These are phyloP conservation scores for Mormoops blainvillei DNA, from an alignment of 2,113 vertebrate species.

Conservation along the genomic window DNA sequence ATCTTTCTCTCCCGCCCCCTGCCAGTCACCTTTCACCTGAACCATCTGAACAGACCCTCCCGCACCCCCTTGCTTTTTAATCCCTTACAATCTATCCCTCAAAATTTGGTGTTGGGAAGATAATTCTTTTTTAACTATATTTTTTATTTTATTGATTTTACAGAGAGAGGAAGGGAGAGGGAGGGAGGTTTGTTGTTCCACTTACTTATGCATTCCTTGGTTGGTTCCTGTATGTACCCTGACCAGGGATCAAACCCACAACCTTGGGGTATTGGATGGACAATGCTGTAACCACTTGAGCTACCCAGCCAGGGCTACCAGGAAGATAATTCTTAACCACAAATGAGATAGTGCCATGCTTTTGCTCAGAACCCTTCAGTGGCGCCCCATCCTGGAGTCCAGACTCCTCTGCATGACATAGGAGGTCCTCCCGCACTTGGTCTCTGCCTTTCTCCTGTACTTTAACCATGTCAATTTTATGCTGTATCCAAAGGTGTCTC, in stretches of 20 bases:
- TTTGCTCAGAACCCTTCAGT: not conserved
- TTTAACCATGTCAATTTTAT: not conserved
- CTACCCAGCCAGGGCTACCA: not conserved
- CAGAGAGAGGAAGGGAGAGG: no score
- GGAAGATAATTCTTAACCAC: not conserved
- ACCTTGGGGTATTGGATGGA: no score
- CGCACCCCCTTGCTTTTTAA: not conserved
- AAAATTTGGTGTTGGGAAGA: not conserved
- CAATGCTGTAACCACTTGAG: no score
- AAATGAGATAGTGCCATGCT: not conserved
- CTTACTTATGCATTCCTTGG: no score
- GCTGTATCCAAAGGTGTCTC: not conserved
- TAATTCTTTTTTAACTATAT: no score
- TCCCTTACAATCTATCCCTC: not conserved
- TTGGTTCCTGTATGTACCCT: no score
- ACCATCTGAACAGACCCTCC: not conserved
- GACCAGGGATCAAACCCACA: no score
- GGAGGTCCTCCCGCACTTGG: not conserved
- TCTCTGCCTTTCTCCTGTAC: not conserved
- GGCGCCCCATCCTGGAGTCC: not conserved
- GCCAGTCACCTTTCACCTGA: not conserved
- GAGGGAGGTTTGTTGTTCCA: no score
- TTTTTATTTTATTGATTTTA: no score
- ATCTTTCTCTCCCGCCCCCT: not conserved
- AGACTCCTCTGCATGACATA: not conserved